Evolutionary conservation across 1,140 invertebrate species (phyloP).

Genomic region (Panagrolaimus sp.): DNA sequence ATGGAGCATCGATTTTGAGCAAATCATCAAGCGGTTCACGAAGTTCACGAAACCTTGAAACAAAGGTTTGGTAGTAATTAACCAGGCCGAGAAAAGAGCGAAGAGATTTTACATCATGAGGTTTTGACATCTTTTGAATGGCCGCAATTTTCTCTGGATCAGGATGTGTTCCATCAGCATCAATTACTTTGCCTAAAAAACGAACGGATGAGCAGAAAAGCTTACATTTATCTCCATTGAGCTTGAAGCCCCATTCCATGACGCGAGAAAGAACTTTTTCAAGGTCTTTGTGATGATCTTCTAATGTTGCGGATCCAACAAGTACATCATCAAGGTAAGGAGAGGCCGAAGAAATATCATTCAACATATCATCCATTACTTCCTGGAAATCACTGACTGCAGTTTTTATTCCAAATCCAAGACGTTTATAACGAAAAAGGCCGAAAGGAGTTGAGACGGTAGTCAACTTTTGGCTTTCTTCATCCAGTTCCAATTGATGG

Average conservation of each 20-base stretch:
- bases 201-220: constrained; percentile 22
- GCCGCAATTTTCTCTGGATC: constrained; percentile 34
- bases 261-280: not conserved
- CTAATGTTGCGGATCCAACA: not conserved
- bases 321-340: not conserved
- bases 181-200: constrained; percentile 30
- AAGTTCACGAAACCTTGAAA: constrained; percentile 17
- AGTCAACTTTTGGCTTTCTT: no score
- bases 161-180: constrained; percentile 26
- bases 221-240: constrained; percentile 30
- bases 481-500: no score
- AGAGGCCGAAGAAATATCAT: not conserved
- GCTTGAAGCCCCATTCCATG: constrained; percentile 19
- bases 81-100: constrained; percentile 45
- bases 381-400: no score
- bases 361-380: no score
- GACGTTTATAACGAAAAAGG: no score
- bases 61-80: constrained; percentile 30
- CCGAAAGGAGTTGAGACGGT: no score
- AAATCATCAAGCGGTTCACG: constrained; percentile 20
- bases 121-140: constrained; percentile 33
- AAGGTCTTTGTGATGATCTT: not conserved
- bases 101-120: constrained; percentile 25
- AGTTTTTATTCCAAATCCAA: no score
- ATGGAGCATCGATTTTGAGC: constrained; percentile 17